Evolutionary conservation across 2,888 invertebrate genomes (phyloP).

Genomic region (Sarcophaga rosellei): DNA sequence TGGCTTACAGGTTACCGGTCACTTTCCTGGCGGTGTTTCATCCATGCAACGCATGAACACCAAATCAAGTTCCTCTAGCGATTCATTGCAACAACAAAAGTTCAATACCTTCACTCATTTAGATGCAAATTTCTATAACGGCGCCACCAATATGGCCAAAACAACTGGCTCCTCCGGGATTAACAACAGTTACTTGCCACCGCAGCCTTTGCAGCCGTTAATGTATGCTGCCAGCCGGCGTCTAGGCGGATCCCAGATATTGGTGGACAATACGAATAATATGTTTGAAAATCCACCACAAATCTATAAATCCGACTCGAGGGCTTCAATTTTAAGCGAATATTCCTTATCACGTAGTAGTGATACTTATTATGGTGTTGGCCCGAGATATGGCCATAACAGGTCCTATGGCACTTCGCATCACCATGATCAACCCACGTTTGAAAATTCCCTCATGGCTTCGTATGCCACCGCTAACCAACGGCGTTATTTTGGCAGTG

Average conservation of each 20-base stretch:
- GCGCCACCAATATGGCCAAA: slow-evolving; percentile 63
- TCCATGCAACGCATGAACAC: slow-evolving; percentile 75
- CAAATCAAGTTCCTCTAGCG: slow-evolving; percentile 81
- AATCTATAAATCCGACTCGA: slow-evolving; percentile 81
- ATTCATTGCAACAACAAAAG: slow-evolving; percentile 79
- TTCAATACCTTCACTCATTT: slow-evolving; percentile 78
- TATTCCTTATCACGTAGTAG: slow-evolving; percentile 79
- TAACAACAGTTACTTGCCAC: slow-evolving; percentile 70
- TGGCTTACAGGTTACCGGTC: slow-evolving; percentile 26
- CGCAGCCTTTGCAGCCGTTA: slow-evolving; percentile 71
- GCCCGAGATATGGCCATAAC: slow-evolving; percentile 63
- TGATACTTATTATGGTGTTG: slow-evolving; percentile 74
- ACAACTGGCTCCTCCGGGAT: slow-evolving; percentile 54
- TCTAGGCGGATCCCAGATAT: slow-evolving; percentile 78
- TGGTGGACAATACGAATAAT: slow-evolving; percentile 71
- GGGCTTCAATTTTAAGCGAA: slow-evolving; percentile 80
- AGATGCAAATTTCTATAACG: slow-evolving; percentile 75
- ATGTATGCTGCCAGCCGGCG: slow-evolving; percentile 78
- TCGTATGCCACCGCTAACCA: slow-evolving; percentile 75
- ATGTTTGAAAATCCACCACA: slow-evolving; percentile 76
- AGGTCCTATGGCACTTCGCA: slow-evolving; percentile 78
- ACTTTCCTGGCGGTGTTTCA: slow-evolving; percentile 57
- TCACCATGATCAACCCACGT: slow-evolving; percentile 77
- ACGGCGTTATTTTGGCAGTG: slow-evolving; percentile 80
- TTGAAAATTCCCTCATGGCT: slow-evolving; percentile 74